A percentile compares a stretch with the other conserved stretches of the same genome.
These are phyloP conservation scores for Rhopalosiphum maidis DNA, from an alignment of 1,140 invertebrate genomes.

Conservation along the genomic window DNA sequence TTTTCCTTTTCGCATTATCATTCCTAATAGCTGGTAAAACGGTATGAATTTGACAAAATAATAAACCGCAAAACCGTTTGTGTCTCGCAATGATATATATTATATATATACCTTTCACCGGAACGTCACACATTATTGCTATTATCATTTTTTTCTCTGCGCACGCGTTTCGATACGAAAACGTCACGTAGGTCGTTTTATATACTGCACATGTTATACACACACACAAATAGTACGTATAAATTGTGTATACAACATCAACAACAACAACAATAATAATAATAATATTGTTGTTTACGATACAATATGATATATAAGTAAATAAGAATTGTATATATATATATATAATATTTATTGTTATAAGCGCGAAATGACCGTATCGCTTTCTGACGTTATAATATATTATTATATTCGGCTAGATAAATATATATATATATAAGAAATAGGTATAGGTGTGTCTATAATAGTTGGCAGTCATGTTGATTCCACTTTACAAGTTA, in stretches of 20 bases:
- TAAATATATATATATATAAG: too few relatives aligned
- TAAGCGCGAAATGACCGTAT: neutral
- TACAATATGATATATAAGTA: neutral
- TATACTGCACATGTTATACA: neutral
- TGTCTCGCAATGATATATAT: neutral
- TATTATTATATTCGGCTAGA: neutral
- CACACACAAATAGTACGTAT: neutral
- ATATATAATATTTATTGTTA: neutral
- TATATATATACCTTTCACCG: neutral
- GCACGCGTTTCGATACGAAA: neutral
- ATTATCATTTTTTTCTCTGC: neutral
- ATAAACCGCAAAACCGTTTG: slow-evolving; percentile 14
- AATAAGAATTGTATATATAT: neutral
- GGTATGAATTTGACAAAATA: slow-evolving; percentile 18
- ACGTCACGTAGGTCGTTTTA: neutral
- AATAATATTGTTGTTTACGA: neutral
- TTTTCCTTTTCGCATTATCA: neutral
- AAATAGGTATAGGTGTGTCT: too few relatives aligned
- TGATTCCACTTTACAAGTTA: neutral
- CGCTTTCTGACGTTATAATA: neutral
- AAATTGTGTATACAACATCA: neutral
- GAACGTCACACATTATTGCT: neutral
- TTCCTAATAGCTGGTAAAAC: neutral
- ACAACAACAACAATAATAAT: neutral
- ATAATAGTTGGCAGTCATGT: neutral